Evolutionary conservation across 2,113 vertebrate species (phyloP).

Genomic region (Maccullochella peelii): DNA sequence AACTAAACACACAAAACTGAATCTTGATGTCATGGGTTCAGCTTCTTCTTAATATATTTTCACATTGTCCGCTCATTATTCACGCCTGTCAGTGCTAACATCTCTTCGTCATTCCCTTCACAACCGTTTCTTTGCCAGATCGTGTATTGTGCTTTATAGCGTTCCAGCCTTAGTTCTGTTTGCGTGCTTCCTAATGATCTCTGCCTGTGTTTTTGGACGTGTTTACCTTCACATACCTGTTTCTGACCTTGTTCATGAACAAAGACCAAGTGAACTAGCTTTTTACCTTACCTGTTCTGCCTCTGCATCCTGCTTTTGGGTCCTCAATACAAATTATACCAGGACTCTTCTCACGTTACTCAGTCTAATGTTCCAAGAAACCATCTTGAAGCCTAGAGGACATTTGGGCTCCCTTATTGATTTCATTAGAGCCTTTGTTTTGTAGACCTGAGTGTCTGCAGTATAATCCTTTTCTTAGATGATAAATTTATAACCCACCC

Average conservation of each 20-base stretch:
- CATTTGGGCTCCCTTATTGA: conserved; percentile 62
- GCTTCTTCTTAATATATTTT: neutral
- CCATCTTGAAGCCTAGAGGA: conserved; percentile 41
- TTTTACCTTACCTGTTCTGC: neutral
- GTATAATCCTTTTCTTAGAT: conserved; percentile 54
- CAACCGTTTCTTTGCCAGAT: too few species aligned
- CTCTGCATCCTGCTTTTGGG: neutral
- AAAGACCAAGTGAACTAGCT: neutral
- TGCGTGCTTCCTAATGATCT: neutral
- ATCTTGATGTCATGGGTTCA: neutral
- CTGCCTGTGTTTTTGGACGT: neutral
- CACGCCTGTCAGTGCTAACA: too few species aligned
- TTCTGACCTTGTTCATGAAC: neutral
- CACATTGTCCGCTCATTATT: neutral
- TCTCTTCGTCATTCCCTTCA: too few species aligned
- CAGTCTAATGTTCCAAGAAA: neutral
- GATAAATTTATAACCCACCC: conserved; percentile 84
- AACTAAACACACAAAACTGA: neutral
- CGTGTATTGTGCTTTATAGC: too few species aligned
- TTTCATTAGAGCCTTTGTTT: conserved; percentile 74
- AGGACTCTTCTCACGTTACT: neutral
- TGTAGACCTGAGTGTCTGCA: conserved; percentile 19
- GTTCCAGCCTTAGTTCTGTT: neutral
- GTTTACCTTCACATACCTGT: neutral
- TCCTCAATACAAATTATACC: neutral